Percentiles rank a stretch among this genome's conserved stretches.
phyloP scores from a whole-genome alignment of 2,113 vertebrate genomes.

The Notarius quadriscutis region DNA sequence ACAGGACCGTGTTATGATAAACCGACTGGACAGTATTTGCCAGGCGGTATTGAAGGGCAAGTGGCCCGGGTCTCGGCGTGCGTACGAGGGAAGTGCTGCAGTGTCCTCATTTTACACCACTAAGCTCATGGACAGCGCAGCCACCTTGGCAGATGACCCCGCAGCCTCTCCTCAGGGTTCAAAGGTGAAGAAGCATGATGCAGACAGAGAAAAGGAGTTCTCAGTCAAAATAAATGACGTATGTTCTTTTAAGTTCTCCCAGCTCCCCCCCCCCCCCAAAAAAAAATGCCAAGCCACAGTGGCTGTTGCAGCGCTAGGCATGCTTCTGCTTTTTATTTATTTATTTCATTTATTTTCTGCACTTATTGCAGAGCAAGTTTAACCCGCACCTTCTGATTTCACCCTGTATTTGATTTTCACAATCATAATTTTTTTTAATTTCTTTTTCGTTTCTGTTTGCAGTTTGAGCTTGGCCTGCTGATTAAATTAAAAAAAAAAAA shows the following conservation, averaged over 20 bases:
- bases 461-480: conserved; percentile 8
- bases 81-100: conserved; percentile 81
- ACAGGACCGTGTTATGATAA: conserved; percentile 98
- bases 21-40: conserved; percentile 96
- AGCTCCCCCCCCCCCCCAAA: conserved; percentile 9
- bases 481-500: neutral
- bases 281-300: conserved; percentile 42
- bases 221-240: conserved; percentile 99
- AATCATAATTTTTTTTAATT: neutral
- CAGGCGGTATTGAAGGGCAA: conserved; percentile 96
- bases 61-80: conserved; percentile 88
- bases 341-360: neutral
- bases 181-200: conserved; percentile 99
- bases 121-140: conserved; percentile 86
- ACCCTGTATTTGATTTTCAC: conserved; percentile 2
- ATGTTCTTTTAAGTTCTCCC: conserved; percentile 94
- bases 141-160: conserved; percentile 81
- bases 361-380: neutral
- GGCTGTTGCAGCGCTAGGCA: conserved; percentile 37
- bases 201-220: conserved; percentile 97
- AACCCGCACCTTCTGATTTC: conserved; percentile 1
- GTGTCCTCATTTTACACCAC: conserved; percentile 98
- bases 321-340: conserved; percentile 16
- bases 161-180: conserved; percentile 92
- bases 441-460: neutral